phyloP scores from a whole-genome alignment of 2,113 vertebrate species.

The Nymphicus hollandicus region DNA sequence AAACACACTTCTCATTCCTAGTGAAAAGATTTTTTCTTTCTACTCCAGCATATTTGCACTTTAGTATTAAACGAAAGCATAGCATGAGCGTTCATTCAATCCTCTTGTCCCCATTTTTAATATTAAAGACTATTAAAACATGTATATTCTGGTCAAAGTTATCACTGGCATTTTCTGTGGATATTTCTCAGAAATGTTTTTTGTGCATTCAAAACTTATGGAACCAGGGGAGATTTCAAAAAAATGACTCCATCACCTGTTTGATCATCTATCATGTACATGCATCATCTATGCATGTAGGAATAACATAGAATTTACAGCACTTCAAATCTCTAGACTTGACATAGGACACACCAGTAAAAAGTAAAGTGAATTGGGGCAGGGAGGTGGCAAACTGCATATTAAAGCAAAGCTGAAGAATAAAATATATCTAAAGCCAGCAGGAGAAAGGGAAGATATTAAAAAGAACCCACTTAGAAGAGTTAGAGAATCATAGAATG shows the following conservation, averaged over 20 bases:
- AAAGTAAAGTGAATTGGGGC: not conserved
- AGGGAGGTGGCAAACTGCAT: accelerated
- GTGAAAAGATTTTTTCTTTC: not conserved
- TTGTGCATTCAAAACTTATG: not conserved
- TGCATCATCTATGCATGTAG: not conserved
- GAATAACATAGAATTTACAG: not conserved
- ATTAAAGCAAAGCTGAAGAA: not conserved
- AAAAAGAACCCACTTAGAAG: not conserved
- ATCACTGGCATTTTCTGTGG: not conserved
- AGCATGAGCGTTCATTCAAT: not conserved
- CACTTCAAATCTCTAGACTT: not conserved
- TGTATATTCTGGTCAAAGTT: not conserved
- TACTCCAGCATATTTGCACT: not conserved
- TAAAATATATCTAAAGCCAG: not conserved
- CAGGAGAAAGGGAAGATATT: not conserved
- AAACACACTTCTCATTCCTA: not conserved
- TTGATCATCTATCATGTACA: not conserved
- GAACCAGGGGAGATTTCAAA: not conserved
- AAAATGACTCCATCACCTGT: not conserved
- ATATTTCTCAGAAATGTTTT: not conserved
- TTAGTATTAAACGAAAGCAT: not conserved
- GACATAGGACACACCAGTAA: not conserved
- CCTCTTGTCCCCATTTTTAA: not conserved
- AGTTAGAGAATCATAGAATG: not conserved
- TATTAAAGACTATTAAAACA: not conserved